These are phyloP conservation scores for Chionomys nivalis DNA, from an alignment of 2,113 vertebrate genomes.

Conservation along the genomic window DNA sequence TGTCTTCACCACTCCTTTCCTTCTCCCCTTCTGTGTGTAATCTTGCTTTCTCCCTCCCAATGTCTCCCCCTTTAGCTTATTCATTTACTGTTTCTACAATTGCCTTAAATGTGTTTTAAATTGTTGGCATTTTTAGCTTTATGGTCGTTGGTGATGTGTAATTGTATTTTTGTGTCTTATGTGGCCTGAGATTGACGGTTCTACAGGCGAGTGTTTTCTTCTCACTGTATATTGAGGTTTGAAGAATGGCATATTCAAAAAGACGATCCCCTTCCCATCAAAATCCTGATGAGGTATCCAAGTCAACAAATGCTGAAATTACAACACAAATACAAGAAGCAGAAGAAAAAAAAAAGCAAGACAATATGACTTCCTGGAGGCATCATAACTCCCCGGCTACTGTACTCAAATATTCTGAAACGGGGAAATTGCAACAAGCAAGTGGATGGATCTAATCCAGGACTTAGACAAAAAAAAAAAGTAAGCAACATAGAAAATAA, in stretches of 20 bases:
- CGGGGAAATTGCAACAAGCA: neutral
- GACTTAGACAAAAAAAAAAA: neutral
- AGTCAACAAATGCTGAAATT: neutral
- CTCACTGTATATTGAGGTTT: neutral
- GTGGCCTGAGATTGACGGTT: neutral
- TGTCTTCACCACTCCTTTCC: neutral
- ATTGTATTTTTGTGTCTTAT: neutral
- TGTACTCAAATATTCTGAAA: neutral
- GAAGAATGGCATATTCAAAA: neutral
- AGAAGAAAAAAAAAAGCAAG: neutral
- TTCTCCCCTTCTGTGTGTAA: neutral
- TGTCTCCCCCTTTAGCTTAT: neutral
- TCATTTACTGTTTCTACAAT: neutral
- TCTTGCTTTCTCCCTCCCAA: neutral
- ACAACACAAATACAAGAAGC: neutral
- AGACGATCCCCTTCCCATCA: neutral
- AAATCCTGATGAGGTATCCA: neutral
- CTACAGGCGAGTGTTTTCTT: neutral
- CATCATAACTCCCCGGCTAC: neutral
- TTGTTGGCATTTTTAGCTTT: neutral
- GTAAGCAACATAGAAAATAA: neutral
- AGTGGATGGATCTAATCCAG: neutral
- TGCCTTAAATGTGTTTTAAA: neutral
- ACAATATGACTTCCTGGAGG: neutral
- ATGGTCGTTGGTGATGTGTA: neutral